Base-by-base conservation (phyloP, 1,140 invertebrate species). In the Polyergus mexicanus region DNA sequence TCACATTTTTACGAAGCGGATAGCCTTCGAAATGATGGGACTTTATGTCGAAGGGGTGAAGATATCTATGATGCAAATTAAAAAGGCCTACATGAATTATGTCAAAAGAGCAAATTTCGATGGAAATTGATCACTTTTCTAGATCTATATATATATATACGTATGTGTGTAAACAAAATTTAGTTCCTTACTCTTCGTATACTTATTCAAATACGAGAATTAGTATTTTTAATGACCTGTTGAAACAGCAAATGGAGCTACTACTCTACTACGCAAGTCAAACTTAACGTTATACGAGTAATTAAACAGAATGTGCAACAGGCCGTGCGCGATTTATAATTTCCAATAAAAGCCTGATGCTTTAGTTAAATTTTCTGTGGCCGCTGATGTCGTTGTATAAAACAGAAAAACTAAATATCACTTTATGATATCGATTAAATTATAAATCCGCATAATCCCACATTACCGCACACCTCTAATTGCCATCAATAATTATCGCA, bases 401-500 rank as follows among this genome's bases (percentile, higher is more conserved):
- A 88, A 58, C 84, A 89, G 88, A 89, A 89, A 89, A 89, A 89
- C 88, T 89, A 83, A 80, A 90, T 90, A 90, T 89, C 89, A 87
- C 88, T 90, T 86, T 72, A 80, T 58, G 88, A 84, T 90, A 90
- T 90, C 86, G 85, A 90, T 90, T 90, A 90, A 89, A 90, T 89
- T 89, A 90, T 90, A 90, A 90, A 90, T 90, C 88, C 89, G 84
- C 88, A 89, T 89, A 89, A 89, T 89, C 86, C 88, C 76, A 75
- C 86, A 89, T 89, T 89, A 89, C 85, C 88, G 88, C 88, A 76
- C 89, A 84, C 86, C 88, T 89, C 87, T 89, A 89, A 90, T 90
- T 90, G 88, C 85, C 89, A 89, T 90, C 88, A 89, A 89, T 90
- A 90, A 90, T 90, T 90, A 90, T 90, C 89, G 89, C 80, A 85